Evolutionary conservation across 2,113 vertebrate genomes (phyloP), one percentile per base, ranked within the genome.

Genomic region (Plestiodon gilberti): DNA sequence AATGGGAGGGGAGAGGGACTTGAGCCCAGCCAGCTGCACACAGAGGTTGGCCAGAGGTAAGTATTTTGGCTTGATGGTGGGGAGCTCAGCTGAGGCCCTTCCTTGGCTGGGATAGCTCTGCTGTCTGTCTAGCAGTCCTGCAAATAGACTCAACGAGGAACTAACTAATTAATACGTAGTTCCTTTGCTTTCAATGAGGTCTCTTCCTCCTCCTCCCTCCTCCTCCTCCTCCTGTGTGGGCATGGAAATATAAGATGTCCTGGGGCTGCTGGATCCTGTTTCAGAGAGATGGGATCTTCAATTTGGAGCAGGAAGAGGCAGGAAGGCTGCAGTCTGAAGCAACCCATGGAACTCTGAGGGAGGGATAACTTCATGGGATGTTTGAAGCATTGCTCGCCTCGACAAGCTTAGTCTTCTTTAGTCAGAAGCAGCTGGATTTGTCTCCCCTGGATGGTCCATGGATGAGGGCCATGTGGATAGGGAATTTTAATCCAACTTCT

Each of bases 41-140:
- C 30, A 59, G 90, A 87, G 93, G 94, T 93, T 96, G 95, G 91
- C 95, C 93, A 95, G 95, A 94, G 94, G 95, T 92, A 93, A 96
- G 74, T 2, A 17, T 25, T 65, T 87, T 80, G 78, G 89, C 88
- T 64, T 43, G 22, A 8, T 77, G 48, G 14, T 83, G 67, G n/a
- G n/a, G n/a, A n/a, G n/a, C n/a, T n/a, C n/a, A 67, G 88, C 90
- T 92, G 57, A 23, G 81, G 82, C 85, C 91, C 85, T 91, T 78
- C 73, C 14, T 43, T 80, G 76, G 78, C 76, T 67, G 90, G 57
- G 38, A 23, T 4, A 13, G 4, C 61, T 40, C 9, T 83, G 71
- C 14, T 1, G 3, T 77, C 88, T 82, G 74, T 79, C 78, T 71
- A 87, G 86, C 25, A 74, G 65, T 85, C 87, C 15, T 35, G 30